Percentiles rank a stretch among this genome's conserved stretches.
Evolutionary conservation across 2,797 vertebrate genomes (phyloP).

Genomic region (Iguana delicatissima): DNA sequence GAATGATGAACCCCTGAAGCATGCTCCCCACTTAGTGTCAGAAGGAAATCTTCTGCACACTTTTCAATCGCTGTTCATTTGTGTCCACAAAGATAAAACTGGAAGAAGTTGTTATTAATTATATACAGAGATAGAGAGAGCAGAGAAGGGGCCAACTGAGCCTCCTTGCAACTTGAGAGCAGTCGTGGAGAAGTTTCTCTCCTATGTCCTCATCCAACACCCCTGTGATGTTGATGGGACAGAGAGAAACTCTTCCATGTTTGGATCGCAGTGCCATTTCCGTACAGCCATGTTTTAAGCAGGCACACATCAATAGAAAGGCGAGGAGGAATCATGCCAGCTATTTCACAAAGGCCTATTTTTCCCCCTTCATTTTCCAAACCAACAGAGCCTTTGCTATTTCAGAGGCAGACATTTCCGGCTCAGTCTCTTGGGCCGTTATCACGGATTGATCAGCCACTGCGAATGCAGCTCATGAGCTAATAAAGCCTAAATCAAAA

Average conservation of each 20-base stretch:
- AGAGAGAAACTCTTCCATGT: background rate
- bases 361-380: background rate
- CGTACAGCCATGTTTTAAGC: background rate
- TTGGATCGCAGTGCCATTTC: too few species aligned
- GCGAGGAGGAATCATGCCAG: background rate
- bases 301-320: background rate
- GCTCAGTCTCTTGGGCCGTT: background rate
- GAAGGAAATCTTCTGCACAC: too few species aligned
- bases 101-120: too few species aligned
- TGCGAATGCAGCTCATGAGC: background rate
- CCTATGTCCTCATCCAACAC: too few species aligned
- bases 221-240: background rate
- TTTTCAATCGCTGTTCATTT: too few species aligned
- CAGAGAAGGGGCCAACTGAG: too few species aligned
- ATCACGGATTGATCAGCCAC: background rate
- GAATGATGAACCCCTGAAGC: too few species aligned
- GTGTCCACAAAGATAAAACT: too few species aligned
- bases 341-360: background rate
- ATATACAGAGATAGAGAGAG: too few species aligned
- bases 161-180: too few species aligned
- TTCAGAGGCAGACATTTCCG: background rate
- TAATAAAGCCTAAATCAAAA: conserved; percentile 23
- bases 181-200: too few species aligned
- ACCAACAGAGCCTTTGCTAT: background rate
- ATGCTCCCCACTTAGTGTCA: too few species aligned